phyloP scores from a whole-genome alignment of 2,113 vertebrate species.

The Muntiacus muntjak region DNA sequence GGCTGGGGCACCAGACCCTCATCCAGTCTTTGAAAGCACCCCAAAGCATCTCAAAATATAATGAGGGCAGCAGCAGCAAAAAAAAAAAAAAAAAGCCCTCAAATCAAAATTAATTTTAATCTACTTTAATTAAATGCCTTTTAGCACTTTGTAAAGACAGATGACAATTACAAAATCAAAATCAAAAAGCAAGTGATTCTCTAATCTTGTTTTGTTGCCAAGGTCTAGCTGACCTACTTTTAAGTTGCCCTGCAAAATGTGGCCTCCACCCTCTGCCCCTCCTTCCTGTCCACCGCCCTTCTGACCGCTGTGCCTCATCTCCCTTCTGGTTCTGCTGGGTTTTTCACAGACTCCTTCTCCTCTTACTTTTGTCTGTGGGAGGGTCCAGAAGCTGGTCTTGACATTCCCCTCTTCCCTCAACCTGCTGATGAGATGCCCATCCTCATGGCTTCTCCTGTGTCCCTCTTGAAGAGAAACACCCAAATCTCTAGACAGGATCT shows the following conservation, averaged over 20 bases:
- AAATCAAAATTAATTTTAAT: conserved; percentile 53
- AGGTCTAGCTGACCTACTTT: conserved; percentile 48
- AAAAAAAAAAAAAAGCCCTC: not conserved
- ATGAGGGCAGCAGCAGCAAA: not conserved
- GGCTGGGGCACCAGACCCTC: not conserved
- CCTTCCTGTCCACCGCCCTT: not conserved
- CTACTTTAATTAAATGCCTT: conserved; percentile 60
- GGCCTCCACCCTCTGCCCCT: not conserved
- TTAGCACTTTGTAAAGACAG: conserved; percentile 49
- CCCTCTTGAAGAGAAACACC: not conserved
- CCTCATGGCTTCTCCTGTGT: not conserved
- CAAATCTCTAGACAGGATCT: not conserved
- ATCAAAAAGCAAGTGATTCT: conserved; percentile 33
- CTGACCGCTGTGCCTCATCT: not conserved
- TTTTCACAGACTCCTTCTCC: not conserved
- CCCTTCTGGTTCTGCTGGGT: not conserved
- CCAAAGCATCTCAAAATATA: not conserved
- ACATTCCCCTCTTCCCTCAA: not conserved
- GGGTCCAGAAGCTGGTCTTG: not conserved
- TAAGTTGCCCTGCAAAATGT: not conserved
- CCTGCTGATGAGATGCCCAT: not conserved
- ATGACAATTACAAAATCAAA: conserved; percentile 44
- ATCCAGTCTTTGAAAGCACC: not conserved
- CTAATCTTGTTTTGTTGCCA: conserved; percentile 7
- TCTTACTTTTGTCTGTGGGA: not conserved